Evolutionary conservation across 2,797 vertebrate genomes (phyloP).

Genomic region (Saxicola maurus): DNA sequence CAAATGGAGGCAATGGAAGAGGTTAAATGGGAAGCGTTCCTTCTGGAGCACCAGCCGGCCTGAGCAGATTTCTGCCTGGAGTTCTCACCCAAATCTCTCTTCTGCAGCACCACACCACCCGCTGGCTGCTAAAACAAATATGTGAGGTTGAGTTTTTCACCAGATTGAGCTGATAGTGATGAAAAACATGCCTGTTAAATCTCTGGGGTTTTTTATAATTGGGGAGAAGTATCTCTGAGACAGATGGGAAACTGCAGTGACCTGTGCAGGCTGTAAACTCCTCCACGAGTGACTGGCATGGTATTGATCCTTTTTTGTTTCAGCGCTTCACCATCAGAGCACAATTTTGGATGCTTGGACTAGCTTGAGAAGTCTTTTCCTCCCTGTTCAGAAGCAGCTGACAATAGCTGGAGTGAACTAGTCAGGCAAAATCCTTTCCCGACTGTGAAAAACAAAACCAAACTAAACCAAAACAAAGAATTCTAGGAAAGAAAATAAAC

Average conservation of each 20-base stretch:
- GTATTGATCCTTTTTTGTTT: constrained; percentile 37
- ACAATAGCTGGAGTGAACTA: neutral
- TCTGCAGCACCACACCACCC: constrained; percentile 53
- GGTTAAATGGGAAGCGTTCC: constrained; percentile 56
- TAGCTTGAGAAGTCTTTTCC: neutral
- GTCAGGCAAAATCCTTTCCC: neutral
- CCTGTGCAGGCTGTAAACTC: constrained; percentile 3
- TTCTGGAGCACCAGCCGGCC: constrained; percentile 61
- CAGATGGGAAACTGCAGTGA: constrained; percentile 50
- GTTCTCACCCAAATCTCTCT: constrained; percentile 55
- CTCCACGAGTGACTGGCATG: neutral
- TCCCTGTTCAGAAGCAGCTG: neutral
- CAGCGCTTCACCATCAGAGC: neutral
- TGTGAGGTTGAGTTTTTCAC: constrained; percentile 50
- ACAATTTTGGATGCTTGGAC: neutral
- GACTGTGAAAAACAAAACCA: neutral
- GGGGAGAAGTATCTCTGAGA: constrained; percentile 17
- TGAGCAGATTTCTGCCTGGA: constrained; percentile 52
- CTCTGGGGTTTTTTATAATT: constrained; percentile 42
- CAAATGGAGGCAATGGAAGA: constrained; percentile 37
- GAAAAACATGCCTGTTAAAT: constrained; percentile 65
- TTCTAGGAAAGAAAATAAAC: neutral
- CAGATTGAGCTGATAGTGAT: constrained; percentile 58
- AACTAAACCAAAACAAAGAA: neutral
- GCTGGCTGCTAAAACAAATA: constrained; percentile 64